Evolutionary conservation across 2,888 invertebrate species (phyloP).

Genomic region (Drosophila ezoana): DNA sequence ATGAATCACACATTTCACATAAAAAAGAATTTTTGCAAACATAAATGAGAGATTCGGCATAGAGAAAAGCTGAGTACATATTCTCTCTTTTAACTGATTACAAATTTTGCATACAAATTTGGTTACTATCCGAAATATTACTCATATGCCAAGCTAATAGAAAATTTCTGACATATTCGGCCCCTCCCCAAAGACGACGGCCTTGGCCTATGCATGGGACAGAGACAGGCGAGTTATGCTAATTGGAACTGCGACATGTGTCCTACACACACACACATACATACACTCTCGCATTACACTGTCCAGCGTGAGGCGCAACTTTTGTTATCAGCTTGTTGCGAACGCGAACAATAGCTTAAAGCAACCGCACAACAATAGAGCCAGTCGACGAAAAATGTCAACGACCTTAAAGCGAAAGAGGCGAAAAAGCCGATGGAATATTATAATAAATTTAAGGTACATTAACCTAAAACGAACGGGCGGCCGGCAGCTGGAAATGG

Average conservation of each 20-base stretch:
- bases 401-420: conserved; percentile 69
- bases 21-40: not conserved
- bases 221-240: conserved; percentile 41
- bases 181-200: conserved; percentile 44
- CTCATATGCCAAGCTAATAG: not conserved
- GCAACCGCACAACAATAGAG: conserved; percentile 54
- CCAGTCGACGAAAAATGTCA: conserved; percentile 70
- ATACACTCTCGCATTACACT: conserved; percentile 29
- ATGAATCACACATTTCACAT: conserved; percentile 17
- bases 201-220: conserved; percentile 46
- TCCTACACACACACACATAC: conserved; percentile 14
- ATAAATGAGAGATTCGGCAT: not conserved
- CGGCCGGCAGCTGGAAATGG: conserved; percentile 35
- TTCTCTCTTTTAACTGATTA: not conserved
- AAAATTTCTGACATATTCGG: not conserved
- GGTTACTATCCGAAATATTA: conserved; percentile 26
- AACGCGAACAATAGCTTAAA: conserved; percentile 62
- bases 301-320: conserved; percentile 32
- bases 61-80: not conserved
- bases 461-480: conserved; percentile 61
- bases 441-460: conserved; percentile 80
- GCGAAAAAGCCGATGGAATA: conserved; percentile 54
- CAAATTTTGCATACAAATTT: conserved; percentile 12
- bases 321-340: conserved; percentile 54
- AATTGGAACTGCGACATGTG: conserved; percentile 47